A percentile compares a stretch with the other conserved stretches of the same genome.
Evolutionary conservation across 2,888 invertebrate species (phyloP).

Genomic region (Latrodectus elegans): DNA sequence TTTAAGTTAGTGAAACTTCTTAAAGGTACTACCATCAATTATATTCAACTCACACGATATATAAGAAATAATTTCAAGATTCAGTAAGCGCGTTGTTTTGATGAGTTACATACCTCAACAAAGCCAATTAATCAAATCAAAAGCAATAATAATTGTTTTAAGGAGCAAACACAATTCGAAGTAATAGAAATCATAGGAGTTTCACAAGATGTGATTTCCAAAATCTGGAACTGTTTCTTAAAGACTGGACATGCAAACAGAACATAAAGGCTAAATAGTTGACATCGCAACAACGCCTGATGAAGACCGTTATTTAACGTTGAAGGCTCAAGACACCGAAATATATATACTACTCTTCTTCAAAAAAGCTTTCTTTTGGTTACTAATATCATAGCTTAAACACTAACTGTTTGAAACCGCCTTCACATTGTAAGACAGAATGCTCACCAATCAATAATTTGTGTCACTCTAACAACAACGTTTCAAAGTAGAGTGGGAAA

Average conservation of each 20-base stretch:
- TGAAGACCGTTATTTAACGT: conserved; percentile 14
- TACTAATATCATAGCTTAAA: not conserved
- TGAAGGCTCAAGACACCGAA: conserved; percentile 9
- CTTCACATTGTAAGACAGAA: not conserved
- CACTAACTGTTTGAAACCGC: not conserved
- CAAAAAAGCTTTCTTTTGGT: not conserved
- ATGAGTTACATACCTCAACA: not conserved
- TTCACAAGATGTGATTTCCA: conserved; percentile 25
- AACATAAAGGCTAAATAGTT: conserved; percentile 3
- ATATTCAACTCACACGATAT: too few relatives aligned
- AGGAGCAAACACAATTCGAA: conserved; percentile 12
- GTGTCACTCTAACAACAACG: not conserved
- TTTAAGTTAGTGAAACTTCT: too few relatives aligned
- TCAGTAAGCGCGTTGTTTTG: not conserved
- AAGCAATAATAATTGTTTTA: not conserved
- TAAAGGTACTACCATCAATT: too few relatives aligned
- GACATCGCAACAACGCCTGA: conserved; percentile 9
- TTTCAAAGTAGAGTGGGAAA: too few relatives aligned
- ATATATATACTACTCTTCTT: conserved; percentile 8
- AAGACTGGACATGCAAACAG: conserved; percentile 4
- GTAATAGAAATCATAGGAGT: conserved; percentile 5
- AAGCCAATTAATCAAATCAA: not conserved
- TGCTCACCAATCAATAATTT: not conserved
- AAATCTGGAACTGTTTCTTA: conserved; percentile 14
- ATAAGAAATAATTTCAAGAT: too few relatives aligned